Evolutionary conservation across 2,888 invertebrate genomes (phyloP).

Genomic region (Gortyna flavago): DNA sequence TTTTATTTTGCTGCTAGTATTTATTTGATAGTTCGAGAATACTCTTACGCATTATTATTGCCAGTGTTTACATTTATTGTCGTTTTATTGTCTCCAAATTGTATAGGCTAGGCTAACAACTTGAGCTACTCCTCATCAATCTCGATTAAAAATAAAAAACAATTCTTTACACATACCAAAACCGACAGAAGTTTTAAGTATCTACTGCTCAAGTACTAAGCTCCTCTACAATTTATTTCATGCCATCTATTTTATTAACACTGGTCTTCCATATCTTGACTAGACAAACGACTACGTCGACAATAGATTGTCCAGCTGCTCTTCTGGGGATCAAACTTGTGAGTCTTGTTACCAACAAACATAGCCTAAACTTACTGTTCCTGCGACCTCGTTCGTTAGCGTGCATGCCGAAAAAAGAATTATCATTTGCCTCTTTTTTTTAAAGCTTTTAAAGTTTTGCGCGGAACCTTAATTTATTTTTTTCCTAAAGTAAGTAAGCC

Average conservation of each 20-base stretch:
- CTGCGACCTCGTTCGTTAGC: too few relatives aligned
- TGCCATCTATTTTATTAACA: slow-evolving; percentile 7
- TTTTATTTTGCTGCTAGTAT: too few relatives aligned
- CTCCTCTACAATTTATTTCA: slow-evolving; percentile 2
- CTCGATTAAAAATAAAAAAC: background rate
- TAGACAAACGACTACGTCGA: slow-evolving; percentile 21
- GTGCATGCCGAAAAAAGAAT: too few relatives aligned
- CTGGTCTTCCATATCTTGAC: slow-evolving; percentile 22
- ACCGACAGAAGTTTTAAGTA: background rate
- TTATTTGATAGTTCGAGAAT: too few relatives aligned
- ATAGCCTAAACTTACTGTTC: background rate
- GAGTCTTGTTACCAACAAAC: slow-evolving; percentile 8
- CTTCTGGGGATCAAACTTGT: slow-evolving; percentile 29
- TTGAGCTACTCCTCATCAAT: background rate
- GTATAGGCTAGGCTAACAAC: too few relatives aligned
- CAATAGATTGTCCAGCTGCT: slow-evolving; percentile 8
- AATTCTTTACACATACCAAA: background rate
- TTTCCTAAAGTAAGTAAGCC: too few relatives aligned
- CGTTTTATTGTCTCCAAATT: too few relatives aligned
- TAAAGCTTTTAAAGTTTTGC: too few relatives aligned
- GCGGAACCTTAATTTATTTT: too few relatives aligned
- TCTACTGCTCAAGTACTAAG: background rate
- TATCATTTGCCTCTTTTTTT: too few relatives aligned
- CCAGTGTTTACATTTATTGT: too few relatives aligned
- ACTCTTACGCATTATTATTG: too few relatives aligned